Conservation (phyloP, 2,113 vertebrate genomes). For the Cervus canadensis region DNA sequence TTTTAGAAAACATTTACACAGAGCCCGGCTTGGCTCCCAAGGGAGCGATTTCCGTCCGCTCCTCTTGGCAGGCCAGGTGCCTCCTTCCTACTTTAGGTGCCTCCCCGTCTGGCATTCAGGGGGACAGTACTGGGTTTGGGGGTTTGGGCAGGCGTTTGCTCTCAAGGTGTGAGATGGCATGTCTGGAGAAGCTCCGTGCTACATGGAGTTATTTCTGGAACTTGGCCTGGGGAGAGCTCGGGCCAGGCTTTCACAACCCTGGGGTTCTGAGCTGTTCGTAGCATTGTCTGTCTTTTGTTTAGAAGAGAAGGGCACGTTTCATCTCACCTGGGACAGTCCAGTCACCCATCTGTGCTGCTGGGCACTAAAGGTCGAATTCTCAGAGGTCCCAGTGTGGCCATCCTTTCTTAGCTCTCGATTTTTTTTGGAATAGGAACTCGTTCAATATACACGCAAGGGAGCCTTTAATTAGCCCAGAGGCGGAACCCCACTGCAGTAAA, state of each 20-base stretch:
- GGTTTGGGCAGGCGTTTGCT: rapidly evolving
- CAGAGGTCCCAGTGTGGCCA: neutral
- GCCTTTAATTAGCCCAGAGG: neutral
- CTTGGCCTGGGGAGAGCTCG: neutral
- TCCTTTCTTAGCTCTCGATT: neutral
- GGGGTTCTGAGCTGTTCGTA: neutral
- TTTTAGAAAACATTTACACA: neutral
- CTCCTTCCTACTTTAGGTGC: rapidly evolving
- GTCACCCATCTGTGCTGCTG: neutral
- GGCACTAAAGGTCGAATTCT: neutral
- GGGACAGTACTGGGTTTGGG: neutral
- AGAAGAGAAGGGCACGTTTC: neutral
- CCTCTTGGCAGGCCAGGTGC: rapidly evolving
- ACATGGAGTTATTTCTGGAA: neutral
- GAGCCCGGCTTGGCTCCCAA: neutral
- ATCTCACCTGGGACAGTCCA: neutral
- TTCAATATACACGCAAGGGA: rapidly evolving
- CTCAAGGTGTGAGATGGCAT: neutral
- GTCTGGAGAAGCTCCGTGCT: rapidly evolving
- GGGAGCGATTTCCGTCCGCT: neutral
- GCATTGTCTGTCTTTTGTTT: neutral
- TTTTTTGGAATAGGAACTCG: neutral
- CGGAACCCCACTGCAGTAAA: neutral
- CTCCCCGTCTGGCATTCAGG: neutral
- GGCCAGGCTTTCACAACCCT: neutral